Conservation (phyloP, 2,797 vertebrate species). For the Manis crassicaudata region DNA sequence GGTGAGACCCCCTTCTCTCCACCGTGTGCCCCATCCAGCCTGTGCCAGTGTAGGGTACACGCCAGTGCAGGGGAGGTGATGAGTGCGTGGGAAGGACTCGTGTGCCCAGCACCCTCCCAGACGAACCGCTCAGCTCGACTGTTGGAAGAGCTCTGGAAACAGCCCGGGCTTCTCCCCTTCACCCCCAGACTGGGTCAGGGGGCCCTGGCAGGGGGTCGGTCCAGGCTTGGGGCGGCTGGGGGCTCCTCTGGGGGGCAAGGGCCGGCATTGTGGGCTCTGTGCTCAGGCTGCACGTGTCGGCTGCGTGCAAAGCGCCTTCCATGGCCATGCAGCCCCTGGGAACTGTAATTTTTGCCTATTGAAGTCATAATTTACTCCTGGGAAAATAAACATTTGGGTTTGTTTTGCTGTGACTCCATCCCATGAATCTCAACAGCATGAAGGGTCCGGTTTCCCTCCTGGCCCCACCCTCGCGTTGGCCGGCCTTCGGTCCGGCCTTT, state of each 20-base stretch:
- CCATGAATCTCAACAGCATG: slow-evolving; percentile 64
- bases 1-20: too few relatives aligned
- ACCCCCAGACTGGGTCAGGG: too few relatives aligned
- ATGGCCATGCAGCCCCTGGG: slow-evolving; percentile 41
- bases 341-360: slow-evolving; percentile 79
- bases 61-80: rapidly evolving
- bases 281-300: not conserved
- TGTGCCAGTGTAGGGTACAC: rapidly evolving
- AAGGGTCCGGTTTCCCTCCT: not conserved
- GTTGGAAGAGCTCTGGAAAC: not conserved
- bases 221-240: not conserved
- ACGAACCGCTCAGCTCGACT: not conserved
- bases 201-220: too few relatives aligned
- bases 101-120: not conserved
- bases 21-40: not conserved
- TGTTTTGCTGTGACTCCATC: slow-evolving; percentile 51
- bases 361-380: slow-evolving; percentile 81
- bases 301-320: slow-evolving; percentile 52
- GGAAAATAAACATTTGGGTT: slow-evolving; percentile 82
- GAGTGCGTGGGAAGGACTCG: not conserved
- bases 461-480: not conserved
- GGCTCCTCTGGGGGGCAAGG: not conserved
- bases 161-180: not conserved
- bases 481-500: not conserved
- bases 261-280: rapidly evolving